Base-by-base conservation (phyloP, 35 echinoderm and acorn worm species). In the Apostichopus californicus region DNA sequence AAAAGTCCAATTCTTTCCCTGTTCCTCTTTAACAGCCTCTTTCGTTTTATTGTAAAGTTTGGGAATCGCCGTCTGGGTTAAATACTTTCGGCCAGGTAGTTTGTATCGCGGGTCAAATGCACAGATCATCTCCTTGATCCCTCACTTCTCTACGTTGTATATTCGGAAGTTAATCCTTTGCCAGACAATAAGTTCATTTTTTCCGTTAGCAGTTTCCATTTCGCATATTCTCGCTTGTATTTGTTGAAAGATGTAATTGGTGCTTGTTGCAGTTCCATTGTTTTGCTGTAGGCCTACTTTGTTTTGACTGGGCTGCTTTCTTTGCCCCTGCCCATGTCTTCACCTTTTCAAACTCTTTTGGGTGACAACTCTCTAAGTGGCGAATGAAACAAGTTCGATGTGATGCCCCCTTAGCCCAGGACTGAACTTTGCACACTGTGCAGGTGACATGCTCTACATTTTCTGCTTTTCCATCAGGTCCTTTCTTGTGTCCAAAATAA, bases 401-500 rank as follows among this genome's bases (percentile, higher is more conserved):
- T 86, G 52, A 61, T 1, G 28, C 28, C 28, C 28, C 8, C 22
- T 86, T 86, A 14, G 56, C 83, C 34, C 56, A 58, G 22, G 17
- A 86, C 83, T 86, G 83, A 10, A 14, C 22, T 6, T 55, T 54
- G 83, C 83, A 86, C 34, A 14, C 8, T 60, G 22, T 86, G 83
- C 83, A 86, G 12, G 83, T 86, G n/a, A 22, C 83, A 12, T 55
- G 12, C 12, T 86, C 83, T 10, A 55, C 12, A 22, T 86, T 15
- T 22, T 86, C 83, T 1, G 55, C 22, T 60, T 86, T 86, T 60
- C 83, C 83, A 86, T 86, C 52, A 6, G 83, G 83, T 55, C 83
- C 83, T 86, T 60, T 86, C 52, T 22, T 56, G 56, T 15, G 55
- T 56, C 22, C 56, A 86, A 86, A 57, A 0, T 86, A 86, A 12